These are phyloP conservation scores for Pseudoatta argentina DNA, from an alignment of 1,140 invertebrate species.

Conservation along the genomic window DNA sequence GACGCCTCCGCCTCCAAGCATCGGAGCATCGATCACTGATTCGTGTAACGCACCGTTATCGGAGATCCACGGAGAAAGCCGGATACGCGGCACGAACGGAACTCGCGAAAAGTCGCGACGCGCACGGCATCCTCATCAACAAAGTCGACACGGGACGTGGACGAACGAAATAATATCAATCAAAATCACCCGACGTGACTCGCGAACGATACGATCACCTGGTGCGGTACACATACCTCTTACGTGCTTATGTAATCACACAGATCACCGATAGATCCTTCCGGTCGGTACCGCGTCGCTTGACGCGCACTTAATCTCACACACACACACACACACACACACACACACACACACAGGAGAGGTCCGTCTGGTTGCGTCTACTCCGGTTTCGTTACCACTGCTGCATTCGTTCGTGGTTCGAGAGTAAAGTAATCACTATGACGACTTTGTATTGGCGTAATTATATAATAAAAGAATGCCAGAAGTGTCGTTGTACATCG, in stretches of 20 bases:
- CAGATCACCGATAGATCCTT: conserved; percentile 53
- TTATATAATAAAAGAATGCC: background rate
- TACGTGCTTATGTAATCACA: conserved; percentile 29
- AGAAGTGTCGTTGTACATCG: background rate
- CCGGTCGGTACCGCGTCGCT: conserved; percentile 33
- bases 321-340: conserved; percentile 40
- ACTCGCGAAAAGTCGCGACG: background rate
- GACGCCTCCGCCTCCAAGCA: background rate
- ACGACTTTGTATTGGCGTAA: background rate
- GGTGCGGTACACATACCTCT: conserved; percentile 33
- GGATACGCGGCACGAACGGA: background rate
- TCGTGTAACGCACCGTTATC: conserved; percentile 17
- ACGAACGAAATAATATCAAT: background rate
- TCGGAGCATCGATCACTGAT: conserved; percentile 43
- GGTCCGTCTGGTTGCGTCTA: background rate
- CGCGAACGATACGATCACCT: conserved; percentile 3
- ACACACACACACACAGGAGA: conserved; percentile 40
- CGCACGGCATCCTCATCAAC: background rate
- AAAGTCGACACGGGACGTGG: background rate
- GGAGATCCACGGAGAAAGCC: background rate
- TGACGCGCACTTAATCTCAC: conserved; percentile 43
- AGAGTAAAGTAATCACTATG: conserved; percentile 53
- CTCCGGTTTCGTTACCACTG: background rate
- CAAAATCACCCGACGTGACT: conserved; percentile 15
- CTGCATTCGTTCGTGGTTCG: background rate